Percentiles rank a stretch among this genome's conserved stretches.
These are phyloP conservation scores for Cheilosia impressa DNA, from an alignment of 2,888 invertebrate species.

Conservation along the genomic window DNA sequence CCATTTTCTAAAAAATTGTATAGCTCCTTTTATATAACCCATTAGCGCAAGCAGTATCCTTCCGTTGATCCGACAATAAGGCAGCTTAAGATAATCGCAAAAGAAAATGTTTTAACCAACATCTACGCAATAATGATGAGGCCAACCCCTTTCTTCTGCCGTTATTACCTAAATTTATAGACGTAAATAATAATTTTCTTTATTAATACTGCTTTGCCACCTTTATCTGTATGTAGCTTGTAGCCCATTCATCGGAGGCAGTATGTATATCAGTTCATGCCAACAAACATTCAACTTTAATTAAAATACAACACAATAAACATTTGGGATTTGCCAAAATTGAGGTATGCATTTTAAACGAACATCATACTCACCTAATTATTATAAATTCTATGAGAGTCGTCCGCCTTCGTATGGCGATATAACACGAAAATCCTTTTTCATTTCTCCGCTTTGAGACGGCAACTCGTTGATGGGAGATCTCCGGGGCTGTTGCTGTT, in stretches of 20 bases:
- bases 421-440: conserved; percentile 70
- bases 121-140: background rate
- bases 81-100: conserved; percentile 8
- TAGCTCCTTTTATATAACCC: too few relatives aligned
- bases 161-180: conserved; percentile 35
- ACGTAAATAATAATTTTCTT: conserved; percentile 47
- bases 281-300: conserved; percentile 46
- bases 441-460: conserved; percentile 23
- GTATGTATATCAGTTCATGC: background rate
- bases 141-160: conserved; percentile 1
- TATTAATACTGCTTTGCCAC: conserved; percentile 17
- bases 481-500: conserved; percentile 3
- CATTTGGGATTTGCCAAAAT: conserved; percentile 56
- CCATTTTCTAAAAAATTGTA: too few relatives aligned
- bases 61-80: conserved; percentile 39
- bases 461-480: background rate
- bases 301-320: conserved; percentile 58
- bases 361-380: conserved; percentile 63
- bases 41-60: background rate
- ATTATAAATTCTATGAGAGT: conserved; percentile 25
- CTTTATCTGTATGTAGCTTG: conserved; percentile 4
- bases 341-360: conserved; percentile 53
- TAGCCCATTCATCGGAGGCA: background rate
- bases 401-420: conserved; percentile 22
- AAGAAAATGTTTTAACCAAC: conserved; percentile 1